Evolutionary conservation across 2,113 vertebrate genomes (phyloP).

Genomic region (Pomatorhinus ruficollis): DNA sequence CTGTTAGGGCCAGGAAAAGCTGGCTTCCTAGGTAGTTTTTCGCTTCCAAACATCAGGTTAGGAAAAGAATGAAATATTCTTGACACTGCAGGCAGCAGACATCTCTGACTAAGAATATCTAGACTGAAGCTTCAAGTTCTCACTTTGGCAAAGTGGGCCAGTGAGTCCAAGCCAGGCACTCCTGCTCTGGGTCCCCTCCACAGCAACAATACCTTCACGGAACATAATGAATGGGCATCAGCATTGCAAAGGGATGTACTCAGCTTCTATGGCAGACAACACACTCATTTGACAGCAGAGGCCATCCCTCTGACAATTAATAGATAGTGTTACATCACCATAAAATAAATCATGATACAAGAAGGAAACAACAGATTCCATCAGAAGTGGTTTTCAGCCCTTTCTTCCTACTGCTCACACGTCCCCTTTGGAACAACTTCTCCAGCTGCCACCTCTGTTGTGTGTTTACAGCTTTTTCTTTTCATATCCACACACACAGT

Average conservation of each 20-base stretch:
- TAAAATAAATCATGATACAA: not conserved
- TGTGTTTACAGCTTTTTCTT: not conserved
- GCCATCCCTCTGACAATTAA: not conserved
- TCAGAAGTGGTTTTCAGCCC: not conserved
- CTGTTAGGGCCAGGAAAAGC: not conserved
- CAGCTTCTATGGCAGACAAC: not conserved
- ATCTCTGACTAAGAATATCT: not conserved
- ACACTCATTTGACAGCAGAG: not conserved
- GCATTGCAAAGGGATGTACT: not conserved
- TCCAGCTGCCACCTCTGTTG: not conserved
- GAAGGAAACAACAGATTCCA: not conserved
- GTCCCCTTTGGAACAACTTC: not conserved
- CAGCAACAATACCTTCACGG: not conserved
- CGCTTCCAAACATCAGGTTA: not conserved
- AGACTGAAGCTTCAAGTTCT: not conserved
- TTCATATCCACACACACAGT: not conserved
- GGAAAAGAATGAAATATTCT: not conserved
- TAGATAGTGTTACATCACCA: not conserved
- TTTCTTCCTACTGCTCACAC: not conserved
- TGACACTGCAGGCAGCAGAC: not conserved
- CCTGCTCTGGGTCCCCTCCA: rapidly evolving
- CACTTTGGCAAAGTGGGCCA: not conserved
- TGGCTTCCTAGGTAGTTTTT: not conserved
- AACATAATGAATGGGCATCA: not conserved
- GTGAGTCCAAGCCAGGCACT: not conserved